These are phyloP conservation scores for Nothura maculosa DNA, from an alignment of 2,797 vertebrate genomes.

Conservation along the genomic window DNA sequence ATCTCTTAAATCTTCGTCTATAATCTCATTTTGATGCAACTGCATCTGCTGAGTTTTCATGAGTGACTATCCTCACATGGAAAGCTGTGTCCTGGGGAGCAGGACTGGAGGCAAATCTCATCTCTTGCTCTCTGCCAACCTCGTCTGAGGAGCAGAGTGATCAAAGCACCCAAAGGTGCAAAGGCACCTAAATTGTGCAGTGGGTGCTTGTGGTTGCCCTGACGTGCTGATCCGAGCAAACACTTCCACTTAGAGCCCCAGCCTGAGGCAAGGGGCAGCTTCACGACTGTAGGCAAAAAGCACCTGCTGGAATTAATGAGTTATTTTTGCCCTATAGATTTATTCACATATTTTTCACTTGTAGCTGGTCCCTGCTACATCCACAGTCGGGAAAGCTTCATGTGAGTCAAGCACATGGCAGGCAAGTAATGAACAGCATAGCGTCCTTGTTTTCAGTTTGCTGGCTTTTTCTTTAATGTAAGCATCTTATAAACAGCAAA, in stretches of 20 bases:
- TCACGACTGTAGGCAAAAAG: neutral
- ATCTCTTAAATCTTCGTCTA: neutral
- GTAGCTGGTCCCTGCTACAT: neutral
- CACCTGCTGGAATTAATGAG: neutral
- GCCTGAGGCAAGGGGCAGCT: neutral
- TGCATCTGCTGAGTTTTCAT: neutral
- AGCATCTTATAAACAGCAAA: neutral
- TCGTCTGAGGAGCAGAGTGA: neutral
- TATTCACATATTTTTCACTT: neutral
- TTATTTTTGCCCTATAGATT: too few relatives aligned
- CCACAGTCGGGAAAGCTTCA: neutral
- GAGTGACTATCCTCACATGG: neutral
- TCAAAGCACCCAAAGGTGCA: too few relatives aligned
- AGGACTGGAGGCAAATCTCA: neutral
- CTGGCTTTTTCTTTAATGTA: neutral
- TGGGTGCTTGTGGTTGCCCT: neutral
- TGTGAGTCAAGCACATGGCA: neutral
- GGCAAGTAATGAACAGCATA: neutral
- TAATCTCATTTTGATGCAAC: neutral
- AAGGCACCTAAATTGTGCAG: neutral
- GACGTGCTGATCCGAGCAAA: neutral
- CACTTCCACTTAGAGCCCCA: neutral
- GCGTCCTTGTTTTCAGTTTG: accelerated
- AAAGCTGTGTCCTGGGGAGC: neutral
- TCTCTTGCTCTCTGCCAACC: neutral